Base-by-base conservation (phyloP, 64 coral and sea anemone species). In the Stylophora pistillata region DNA sequence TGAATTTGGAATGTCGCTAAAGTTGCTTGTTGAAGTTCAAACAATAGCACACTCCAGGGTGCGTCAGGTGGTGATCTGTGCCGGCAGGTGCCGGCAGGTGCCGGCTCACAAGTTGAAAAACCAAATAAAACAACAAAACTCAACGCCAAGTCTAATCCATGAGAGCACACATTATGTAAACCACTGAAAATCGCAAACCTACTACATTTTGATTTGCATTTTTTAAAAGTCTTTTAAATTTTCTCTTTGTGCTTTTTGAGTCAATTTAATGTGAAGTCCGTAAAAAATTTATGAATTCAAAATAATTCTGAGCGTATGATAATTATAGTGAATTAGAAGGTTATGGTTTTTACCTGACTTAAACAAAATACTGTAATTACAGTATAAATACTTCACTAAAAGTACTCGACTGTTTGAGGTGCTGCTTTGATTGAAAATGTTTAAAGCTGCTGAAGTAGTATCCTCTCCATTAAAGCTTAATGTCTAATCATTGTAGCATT, bases 1-100 rank as follows among this genome's bases (percentile, higher is more conserved):
- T 69, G 18, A 21, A 37, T 84, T 64, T 68, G 32, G 58, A 33
- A 26, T 84, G 31, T 41, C 37, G 80, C 26, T 53, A 33, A 37
- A 84, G 80, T 69, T 84, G 80, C 80, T 84, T 69, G 64, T 84
- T 84, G 60, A 84, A 84, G 30, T 84, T 63, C 62, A 70, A 84
- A 84, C 80, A 84, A 84, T 68, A 69, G 2, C 20, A 23, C 62
- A 9, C 61, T 53, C 30, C 34, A 25, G 23, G 61, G 32, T 13
- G 62, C 58, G 34, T 84, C 80, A 53, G 80, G 60, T 84, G 80
- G 62, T 41, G 34, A 3, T 47, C 37, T 47, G 16, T 20, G 2
- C 11, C 2, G 23, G 21, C 80, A 84, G 32, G 16, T 20, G 2
- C 11, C 2, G 23, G 21, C 80, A 84, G 32, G 30, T 84, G 80